Percentiles rank a stretch among this genome's conserved stretches.
phyloP scores from a whole-genome alignment of 2,888 invertebrate species.

The Pseudococcus jackbeardsleyi region DNA sequence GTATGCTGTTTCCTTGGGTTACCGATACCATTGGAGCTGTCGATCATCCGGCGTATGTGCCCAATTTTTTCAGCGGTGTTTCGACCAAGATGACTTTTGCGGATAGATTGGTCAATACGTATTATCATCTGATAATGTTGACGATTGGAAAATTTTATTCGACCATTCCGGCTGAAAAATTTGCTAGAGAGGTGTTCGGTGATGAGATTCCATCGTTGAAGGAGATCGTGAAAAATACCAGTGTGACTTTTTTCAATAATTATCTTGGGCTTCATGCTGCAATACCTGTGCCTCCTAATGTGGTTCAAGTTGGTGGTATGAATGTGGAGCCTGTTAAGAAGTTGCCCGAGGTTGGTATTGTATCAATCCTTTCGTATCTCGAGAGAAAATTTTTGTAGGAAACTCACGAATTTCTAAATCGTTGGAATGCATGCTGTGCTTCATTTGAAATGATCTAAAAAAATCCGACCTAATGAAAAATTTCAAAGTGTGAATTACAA shows the following conservation, averaged over 20 bases:
- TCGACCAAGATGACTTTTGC: not conserved
- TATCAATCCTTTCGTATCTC: too few species aligned
- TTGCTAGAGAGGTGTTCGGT: not conserved
- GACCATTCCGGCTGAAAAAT: not conserved
- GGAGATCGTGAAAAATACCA: constrained; percentile 48
- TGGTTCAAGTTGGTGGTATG: constrained; percentile 42
- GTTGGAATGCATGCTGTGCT: too few species aligned
- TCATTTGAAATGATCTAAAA: too few species aligned
- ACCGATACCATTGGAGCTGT: constrained; percentile 66
- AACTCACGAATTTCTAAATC: too few species aligned
- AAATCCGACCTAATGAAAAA: too few species aligned
- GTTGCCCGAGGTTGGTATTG: constrained; percentile 21
- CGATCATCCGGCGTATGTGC: constrained; percentile 65
- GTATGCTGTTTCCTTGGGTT: constrained; percentile 66
- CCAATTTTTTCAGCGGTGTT: not conserved
- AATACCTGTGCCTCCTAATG: not conserved
- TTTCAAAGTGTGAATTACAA: too few species aligned
- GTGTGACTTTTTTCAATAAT: not conserved
- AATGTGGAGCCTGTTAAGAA: not conserved
- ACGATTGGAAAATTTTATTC: not conserved
- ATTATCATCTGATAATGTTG: not conserved
- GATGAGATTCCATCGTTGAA: not conserved
- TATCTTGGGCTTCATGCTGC: not conserved
- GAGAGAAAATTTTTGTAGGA: too few species aligned
- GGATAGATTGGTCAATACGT: not conserved